Conservation (phyloP, 2,797 vertebrate genomes). For the Sebastes goodei region DNA sequence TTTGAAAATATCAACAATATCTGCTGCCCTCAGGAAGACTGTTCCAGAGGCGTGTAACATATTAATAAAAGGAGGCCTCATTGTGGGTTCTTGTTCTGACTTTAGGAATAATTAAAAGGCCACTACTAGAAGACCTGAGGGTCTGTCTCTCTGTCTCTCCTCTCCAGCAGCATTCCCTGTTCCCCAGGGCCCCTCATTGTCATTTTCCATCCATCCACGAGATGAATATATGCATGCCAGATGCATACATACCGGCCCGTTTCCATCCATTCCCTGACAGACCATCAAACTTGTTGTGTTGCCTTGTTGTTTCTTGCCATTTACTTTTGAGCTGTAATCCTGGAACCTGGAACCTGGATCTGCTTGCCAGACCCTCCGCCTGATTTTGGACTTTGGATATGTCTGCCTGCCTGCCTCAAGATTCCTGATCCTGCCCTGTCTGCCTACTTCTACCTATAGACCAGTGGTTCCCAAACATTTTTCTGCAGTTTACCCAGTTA, state of each 20-base stretch:
- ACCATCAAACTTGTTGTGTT: neutral
- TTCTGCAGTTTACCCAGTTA: neutral
- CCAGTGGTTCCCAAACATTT: neutral
- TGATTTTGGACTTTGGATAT: too few species aligned
- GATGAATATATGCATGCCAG: too few species aligned
- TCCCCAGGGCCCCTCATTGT: neutral
- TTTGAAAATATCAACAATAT: too few species aligned
- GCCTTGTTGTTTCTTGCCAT: neutral
- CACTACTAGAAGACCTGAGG: too few species aligned
- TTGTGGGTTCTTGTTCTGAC: too few species aligned
- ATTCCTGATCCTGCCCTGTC: neutral
- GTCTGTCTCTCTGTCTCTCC: neutral
- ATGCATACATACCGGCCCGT: too few species aligned
- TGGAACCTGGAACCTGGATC: neutral
- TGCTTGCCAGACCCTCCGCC: too few species aligned
- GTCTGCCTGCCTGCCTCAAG: neutral
- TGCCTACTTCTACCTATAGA: neutral
- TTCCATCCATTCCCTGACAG: neutral
- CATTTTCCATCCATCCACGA: neutral
- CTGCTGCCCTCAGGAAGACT: too few species aligned
- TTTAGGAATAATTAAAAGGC: too few species aligned
- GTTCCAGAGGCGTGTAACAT: too few species aligned
- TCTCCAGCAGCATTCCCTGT: neutral
- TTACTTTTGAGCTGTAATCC: neutral
- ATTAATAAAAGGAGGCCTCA: too few species aligned